Base-by-base conservation (phyloP, 2,888 invertebrate genomes). In the Cheilosia impressa region DNA sequence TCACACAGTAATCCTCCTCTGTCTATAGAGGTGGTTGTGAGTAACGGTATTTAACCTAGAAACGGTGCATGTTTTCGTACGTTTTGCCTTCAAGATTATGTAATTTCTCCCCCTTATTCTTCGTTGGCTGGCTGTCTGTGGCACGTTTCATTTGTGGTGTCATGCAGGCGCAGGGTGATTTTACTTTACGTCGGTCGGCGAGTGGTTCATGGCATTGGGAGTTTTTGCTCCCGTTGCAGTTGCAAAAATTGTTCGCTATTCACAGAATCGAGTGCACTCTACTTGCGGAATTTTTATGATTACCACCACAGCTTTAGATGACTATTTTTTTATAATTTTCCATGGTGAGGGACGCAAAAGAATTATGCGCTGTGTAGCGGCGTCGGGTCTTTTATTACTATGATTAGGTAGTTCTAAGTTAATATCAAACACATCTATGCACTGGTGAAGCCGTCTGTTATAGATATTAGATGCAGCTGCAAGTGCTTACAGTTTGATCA, bases 31-130 rank as follows among this genome's bases (percentile, higher is more conserved):
- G 62, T 65, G 22, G 24, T 68, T 69, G 62, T 45, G 47, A 55
- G 47, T 78, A 78, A 78, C 78, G 78, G 78, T 78, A 78, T 78
- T 78, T 78, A 78, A 78, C 78, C 78, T 78, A 78, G 78, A 78
- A 78, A 78, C 69, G 62, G 78, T 63, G 78, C 57, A 71, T 62
- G 17, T 47, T 69, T 45, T 43, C 27, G 15, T 60, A 52, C n/a
- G 47, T 22, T 19, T 53, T 60, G 52, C 63, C 68, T 76, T 65
- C 50, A 57, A 75, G 65, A 43, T 73, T 73, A 63, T 73, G 75
- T 65, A 65, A 75, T 45, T 71, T 47, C 24, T 9, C n/a, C 63
- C 9, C 34, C 73, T 22, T 17, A 31, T 15, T 22, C 6, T 31
- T 41, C 19, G 3, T 27, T 24, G 3, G 27, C 60, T 9, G 31